Conservation (phyloP, 2,797 vertebrate genomes). For the Corythornis leucogaster region DNA sequence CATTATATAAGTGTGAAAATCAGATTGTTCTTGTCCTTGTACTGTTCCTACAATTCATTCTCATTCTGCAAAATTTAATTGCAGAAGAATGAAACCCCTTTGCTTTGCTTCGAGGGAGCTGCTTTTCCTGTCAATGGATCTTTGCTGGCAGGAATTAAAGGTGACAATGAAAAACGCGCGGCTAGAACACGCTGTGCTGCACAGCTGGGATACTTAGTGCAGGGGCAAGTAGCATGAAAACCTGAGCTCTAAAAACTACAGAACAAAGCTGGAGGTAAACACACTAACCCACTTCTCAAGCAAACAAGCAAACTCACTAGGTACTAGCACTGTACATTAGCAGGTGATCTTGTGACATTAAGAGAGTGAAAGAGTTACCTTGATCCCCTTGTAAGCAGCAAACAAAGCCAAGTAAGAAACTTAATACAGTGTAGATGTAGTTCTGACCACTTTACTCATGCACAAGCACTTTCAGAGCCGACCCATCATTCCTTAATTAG, state of each 20-base stretch:
- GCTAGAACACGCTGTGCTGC: neutral
- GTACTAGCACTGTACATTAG: neutral
- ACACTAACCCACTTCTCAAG: neutral
- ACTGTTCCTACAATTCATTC: neutral
- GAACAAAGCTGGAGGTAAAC: neutral
- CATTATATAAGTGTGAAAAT: neutral
- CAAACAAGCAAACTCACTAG: neutral
- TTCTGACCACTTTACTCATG: slow-evolving; percentile 77
- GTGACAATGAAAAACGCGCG: neutral
- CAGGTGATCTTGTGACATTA: neutral
- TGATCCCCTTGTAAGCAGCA: slow-evolving; percentile 89
- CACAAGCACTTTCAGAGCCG: slow-evolving; percentile 79
- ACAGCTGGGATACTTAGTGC: neutral
- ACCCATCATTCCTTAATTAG: slow-evolving; percentile 76
- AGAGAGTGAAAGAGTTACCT: slow-evolving; percentile 81
- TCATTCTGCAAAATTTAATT: neutral
- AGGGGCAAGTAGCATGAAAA: neutral
- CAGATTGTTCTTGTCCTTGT: neutral
- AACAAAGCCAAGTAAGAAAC: slow-evolving; percentile 86
- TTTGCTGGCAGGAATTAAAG: neutral
- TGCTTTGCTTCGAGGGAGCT: neutral
- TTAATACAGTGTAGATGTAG: slow-evolving; percentile 78
- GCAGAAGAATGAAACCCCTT: neutral
- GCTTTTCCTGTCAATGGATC: neutral
- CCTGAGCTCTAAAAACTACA: neutral